Evolutionary conservation across 2,888 invertebrate species (phyloP).

Genomic region (Muschampia plurimacula): DNA sequence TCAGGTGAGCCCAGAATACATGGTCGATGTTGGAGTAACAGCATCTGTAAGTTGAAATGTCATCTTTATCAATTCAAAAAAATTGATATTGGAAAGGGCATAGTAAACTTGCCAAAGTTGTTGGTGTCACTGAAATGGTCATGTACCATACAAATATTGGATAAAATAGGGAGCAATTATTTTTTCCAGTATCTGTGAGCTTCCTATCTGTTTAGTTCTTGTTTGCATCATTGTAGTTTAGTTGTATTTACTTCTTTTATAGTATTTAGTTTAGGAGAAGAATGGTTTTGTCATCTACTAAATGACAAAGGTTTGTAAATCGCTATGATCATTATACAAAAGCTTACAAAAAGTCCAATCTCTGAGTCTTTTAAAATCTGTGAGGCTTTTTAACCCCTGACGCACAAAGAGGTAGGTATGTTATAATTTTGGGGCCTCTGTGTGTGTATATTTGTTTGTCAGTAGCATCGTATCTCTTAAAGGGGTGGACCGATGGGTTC

Average conservation of each 20-base stretch:
- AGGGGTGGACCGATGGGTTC: too few relatives aligned
- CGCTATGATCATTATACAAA: background rate
- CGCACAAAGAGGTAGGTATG: too few relatives aligned
- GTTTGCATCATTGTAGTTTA: too few relatives aligned
- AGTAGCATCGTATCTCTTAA: too few relatives aligned
- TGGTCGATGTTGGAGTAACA: conserved; percentile 55
- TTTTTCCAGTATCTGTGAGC: background rate
- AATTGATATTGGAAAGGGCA: conserved; percentile 24
- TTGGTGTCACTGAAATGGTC: background rate
- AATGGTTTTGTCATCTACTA: background rate
- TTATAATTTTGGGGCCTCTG: too few relatives aligned
- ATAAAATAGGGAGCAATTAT: background rate
- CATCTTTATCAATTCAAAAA: conserved; percentile 27
- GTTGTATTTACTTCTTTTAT: too few relatives aligned
- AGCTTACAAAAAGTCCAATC: too few relatives aligned
- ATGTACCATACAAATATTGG: background rate
- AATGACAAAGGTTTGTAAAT: background rate
- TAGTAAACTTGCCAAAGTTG: conserved; percentile 16
- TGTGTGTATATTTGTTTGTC: too few relatives aligned
- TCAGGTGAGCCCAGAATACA: conserved; percentile 72
- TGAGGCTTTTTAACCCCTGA: too few relatives aligned
- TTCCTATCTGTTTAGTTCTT: background rate
- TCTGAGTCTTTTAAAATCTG: too few relatives aligned
- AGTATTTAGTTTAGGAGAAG: background rate
- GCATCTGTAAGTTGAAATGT: conserved; percentile 51